Base-by-base conservation (phyloP, 2,797 vertebrate species). In the Trachops cirrhosus region DNA sequence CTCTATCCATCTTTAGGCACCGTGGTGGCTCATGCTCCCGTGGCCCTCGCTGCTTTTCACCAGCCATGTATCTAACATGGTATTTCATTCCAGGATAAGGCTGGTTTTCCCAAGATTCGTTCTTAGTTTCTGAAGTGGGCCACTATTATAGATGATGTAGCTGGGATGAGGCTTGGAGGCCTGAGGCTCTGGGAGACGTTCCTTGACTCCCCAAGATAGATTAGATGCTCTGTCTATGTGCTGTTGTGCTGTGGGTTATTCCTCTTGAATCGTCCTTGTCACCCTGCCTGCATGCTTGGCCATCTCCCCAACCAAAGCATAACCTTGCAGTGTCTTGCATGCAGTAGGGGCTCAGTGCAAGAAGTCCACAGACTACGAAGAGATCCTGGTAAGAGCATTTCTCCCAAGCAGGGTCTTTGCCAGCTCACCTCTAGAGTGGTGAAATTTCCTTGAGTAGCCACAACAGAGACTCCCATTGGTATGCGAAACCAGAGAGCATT, bases 1-100 rank as follows among this genome's bases (percentile, higher is more conserved):
- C 29, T 59, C 4, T 9, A 7, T 48, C 34, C 74, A 64, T 89
- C 52, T 82, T 91, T 71, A 78, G 41, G 74, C 5, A 14, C n/a
- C 0, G 1, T 2, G 8, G 86, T 7, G 3, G 64, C 39, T 64
- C 34, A 16, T 9, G 70, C 0, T 0, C 21, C 18, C 1, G 0
- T 34, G n/a, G 24, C 29, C 46, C 52, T 18, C 0, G 48, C 24
- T 73, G 19, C 29, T 26, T 68, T 34, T 88, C 32, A 46, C 24
- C 9, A 14, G 18, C 3, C 32, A 11, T 59, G 18, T 29, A 68
- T 78, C 93, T 71, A 70, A 54, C 2, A 0, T 57, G 16, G 15
- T 39, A 16, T 44, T 86, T 87, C 26, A 71, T 34, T 94, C 62
- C 46, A 82, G 89, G n/a, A 34, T 52, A 70, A 91, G 59, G 59